phyloP scores from a whole-genome alignment of 2,888 invertebrate genomes.

The Synanthedon vespiformis region DNA sequence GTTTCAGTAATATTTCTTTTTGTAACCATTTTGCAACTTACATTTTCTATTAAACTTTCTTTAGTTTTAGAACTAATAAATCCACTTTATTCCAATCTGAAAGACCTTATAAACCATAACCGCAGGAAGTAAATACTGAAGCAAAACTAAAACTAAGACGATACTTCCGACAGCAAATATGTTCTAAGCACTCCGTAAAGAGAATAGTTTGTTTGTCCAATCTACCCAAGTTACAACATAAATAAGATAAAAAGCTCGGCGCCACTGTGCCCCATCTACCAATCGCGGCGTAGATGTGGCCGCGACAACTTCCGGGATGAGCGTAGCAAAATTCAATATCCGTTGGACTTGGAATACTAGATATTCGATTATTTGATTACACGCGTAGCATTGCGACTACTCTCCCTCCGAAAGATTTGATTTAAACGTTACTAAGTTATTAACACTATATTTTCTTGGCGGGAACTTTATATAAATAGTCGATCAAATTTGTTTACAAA shows the following conservation, averaged over 20 bases:
- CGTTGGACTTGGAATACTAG: conserved; percentile 38
- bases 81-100: no score
- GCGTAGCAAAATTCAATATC: conserved; percentile 64
- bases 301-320: conserved; percentile 49
- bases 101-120: no score
- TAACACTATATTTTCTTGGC: no score
- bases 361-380: conserved; percentile 56
- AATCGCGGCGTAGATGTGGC: conserved; percentile 23
- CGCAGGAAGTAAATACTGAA: background rate
- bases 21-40: no score
- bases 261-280: conserved; percentile 31
- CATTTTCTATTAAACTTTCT: no score
- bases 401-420: background rate
- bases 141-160: background rate
- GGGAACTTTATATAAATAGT: no score
- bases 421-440: background rate
- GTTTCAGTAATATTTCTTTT: no score
- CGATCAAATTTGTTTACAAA: no score
- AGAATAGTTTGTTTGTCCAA: conserved; percentile 33
- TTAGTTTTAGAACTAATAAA: no score
- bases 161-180: conserved; percentile 4
- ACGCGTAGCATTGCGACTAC: conserved; percentile 10
- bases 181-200: background rate
- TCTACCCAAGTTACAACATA: conserved; percentile 34
- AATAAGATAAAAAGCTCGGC: conserved; percentile 57